Evolutionary conservation across 2,888 invertebrate genomes (phyloP), one percentile per base, ranked within the genome.

Genomic region (Neoascia interrupta): DNA sequence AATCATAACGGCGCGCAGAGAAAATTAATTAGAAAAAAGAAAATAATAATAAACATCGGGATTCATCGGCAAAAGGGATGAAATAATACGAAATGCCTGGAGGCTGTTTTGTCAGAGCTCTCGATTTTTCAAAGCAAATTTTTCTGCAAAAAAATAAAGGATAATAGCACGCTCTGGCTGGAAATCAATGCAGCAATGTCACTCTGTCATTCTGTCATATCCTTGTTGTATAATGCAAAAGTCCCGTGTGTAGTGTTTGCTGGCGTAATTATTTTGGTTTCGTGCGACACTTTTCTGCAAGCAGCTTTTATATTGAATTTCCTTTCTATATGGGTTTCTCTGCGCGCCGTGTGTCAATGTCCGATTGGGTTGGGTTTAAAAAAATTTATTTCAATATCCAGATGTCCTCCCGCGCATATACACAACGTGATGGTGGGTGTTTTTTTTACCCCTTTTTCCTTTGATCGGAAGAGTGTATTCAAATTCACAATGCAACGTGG

Each of bases 101-200:
- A 31, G 76, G 76, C 75, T 63, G 70, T 76, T 70, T 75, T 28
- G 49, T 76, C 63, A 31, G 31, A 31, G 31, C 2, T 3, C 41
- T 70, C 43, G 61, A 75, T 75, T 61, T 36, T 75, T 63, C 75
- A 75, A 75, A 75, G 75, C 70, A 31, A 43, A 2, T 31, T 31
- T 31, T 6, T 5, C 64, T 47, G 2, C 8, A 16, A 49, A 41
- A 45, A 43, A 36, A 36, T 36, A 26, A 45, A 43, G 16, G 43
- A 28, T 45, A 10, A 41, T 15, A 41, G 19, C 51, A 43, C 51
- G 43, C n/a, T n/a, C n/a, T n/a, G n/a, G n/a, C n/a, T 39, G 51
- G 36, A 74, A 80, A 80, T 80, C 80, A 80, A 80, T 80, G 80
- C 41, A 69, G 56, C 74, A 74, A 80, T 60, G 80, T 80, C 80